phyloP scores from a whole-genome alignment of 1,140 invertebrate genomes.

The Lordiphosa stackelbergi region DNA sequence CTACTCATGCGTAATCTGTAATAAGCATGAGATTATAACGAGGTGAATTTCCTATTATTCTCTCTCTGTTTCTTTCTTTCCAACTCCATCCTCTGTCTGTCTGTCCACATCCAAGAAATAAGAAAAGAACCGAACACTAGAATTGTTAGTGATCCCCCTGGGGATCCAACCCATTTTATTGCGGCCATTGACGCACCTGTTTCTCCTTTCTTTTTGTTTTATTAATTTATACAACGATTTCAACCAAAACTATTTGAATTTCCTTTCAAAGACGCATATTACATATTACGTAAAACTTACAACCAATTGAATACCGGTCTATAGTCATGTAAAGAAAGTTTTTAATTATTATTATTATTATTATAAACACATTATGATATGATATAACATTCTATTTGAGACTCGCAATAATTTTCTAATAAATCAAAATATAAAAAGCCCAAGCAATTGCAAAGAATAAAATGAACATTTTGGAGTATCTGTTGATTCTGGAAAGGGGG shows the following conservation, averaged over 20 bases:
- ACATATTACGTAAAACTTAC: constrained; percentile 18
- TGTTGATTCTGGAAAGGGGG: constrained; percentile 14
- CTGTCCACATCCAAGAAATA: not conserved
- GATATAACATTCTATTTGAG: constrained; percentile 34
- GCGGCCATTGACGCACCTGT: constrained; percentile 21
- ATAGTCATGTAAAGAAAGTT: constrained; percentile 61
- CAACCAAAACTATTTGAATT: not conserved
- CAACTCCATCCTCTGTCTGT: too few relatives aligned
- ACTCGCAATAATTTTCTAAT: constrained; percentile 69
- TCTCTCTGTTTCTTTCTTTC: constrained; percentile 17
- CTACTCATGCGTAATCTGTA: constrained; percentile 10
- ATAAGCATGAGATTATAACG: constrained; percentile 1
- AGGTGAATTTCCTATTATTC: constrained; percentile 10
- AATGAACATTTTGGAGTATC: too few relatives aligned
- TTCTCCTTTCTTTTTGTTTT: constrained; percentile 1
- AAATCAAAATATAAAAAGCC: constrained; percentile 9
- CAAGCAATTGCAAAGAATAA: too few relatives aligned
- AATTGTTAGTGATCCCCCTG: constrained; percentile 12
- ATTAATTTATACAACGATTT: not conserved
- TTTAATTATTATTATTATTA: constrained; percentile 56
- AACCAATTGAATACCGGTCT: constrained; percentile 26
- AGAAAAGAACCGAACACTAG: not conserved
- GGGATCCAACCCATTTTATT: constrained; percentile 27
- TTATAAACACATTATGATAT: constrained; percentile 44
- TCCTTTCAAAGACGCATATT: not conserved